Evolutionary conservation across 35 echinoderm and acorn worm species (phyloP), one percentile per base, ranked within the genome.

Genomic region (Apostichopus parvimensis): DNA sequence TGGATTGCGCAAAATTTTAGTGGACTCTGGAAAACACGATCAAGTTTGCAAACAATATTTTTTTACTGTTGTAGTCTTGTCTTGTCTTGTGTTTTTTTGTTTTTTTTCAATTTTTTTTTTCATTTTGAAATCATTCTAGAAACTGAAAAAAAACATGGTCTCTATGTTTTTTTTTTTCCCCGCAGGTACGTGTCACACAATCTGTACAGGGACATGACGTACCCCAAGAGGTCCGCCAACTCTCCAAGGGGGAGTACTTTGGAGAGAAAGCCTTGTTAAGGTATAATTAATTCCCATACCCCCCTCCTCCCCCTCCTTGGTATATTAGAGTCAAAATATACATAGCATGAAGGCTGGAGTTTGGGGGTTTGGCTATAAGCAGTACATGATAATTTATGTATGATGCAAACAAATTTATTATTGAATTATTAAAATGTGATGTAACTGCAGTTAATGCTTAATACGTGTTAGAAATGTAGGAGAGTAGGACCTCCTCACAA

Each of bases 211-310:
- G 92, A 8, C 87, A 93, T 11, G 82, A 90, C 13, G 97, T 91
- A 10, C 97, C 97, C 11, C 97, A 98, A 45, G 93, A 96, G 59
- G 80, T 98, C 8, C 91, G 97, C 25, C 79, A 87, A 7, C 89
- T 98, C 10, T 62, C 70, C 45, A 91, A 91, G 86, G 96, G 96
- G 8, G 96, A 98, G 24, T 98, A 85, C 76, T 98, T 98, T 53
- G 96, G 96, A 10, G 96, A 98, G 77, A 98, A 95, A 78, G 96
- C 96, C 6, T 78, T 98, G 5, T 91, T 98, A 45, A 90, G 96
- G 96, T 98, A 88, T 45, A 4, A 45, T 45, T 45, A 45, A 45
- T 4, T 8, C 58, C 58, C 58, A 0, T 8, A 4, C 7, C 12
- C 58, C 4, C 6, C 58, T 8, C 58, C 0, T 8, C 12, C 1